phyloP scores from a whole-genome alignment of 2,113 vertebrate genomes.

The Orthochromis indermauri region DNA sequence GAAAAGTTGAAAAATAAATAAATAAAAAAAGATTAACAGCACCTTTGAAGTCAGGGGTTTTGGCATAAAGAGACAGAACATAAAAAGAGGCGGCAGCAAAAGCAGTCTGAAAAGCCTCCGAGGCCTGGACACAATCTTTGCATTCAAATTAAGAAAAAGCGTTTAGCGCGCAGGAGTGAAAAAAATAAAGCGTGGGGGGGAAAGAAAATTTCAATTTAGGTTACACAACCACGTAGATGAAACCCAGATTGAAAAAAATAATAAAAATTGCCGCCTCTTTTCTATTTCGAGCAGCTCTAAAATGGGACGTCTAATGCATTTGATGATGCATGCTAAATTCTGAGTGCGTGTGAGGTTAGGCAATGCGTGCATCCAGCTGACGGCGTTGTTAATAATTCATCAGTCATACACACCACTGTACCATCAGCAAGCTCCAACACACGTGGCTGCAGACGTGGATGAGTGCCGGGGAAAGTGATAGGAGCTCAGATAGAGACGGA shows the following conservation, averaged over 20 bases:
- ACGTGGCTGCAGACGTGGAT: background rate
- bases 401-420: conserved; percentile 10
- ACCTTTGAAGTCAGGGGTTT: conserved; percentile 38
- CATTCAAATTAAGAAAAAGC: background rate
- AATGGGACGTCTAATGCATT: conserved; percentile 29
- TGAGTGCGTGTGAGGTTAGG: conserved; percentile 39
- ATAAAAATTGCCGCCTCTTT: background rate
- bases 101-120: background rate
- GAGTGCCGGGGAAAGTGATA: conserved; percentile 1
- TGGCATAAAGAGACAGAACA: conserved; percentile 10
- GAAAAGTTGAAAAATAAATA: conserved; percentile 2
- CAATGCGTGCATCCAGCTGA: conserved; percentile 16
- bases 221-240: conserved; percentile 36
- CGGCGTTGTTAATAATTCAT: conserved; percentile 42
- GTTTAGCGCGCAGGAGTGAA: background rate
- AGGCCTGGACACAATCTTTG: background rate
- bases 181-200: background rate
- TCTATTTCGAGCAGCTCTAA: conserved; percentile 39
- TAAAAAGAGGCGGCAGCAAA: background rate
- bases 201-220: background rate
- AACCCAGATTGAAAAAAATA: background rate
- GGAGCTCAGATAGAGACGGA: background rate
- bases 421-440: background rate
- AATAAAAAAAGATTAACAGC: background rate
- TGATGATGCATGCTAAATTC: conserved; percentile 43